Conservation (phyloP, 2,888 invertebrate genomes). For the Cordilura impudica region DNA sequence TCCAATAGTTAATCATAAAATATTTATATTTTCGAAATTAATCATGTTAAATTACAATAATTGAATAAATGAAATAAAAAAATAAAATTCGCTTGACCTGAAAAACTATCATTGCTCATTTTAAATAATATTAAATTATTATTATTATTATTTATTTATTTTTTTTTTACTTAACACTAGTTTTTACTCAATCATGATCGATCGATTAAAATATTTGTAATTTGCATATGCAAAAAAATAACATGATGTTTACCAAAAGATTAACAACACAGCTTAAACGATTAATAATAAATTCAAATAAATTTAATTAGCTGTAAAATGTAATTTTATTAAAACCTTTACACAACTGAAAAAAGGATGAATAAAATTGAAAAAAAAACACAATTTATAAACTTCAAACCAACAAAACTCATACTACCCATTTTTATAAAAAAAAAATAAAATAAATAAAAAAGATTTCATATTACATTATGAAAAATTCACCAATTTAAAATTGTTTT, state of each 20-base stretch:
- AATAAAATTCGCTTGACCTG: no score
- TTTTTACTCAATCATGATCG: constrained; percentile 50
- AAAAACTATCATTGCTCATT: constrained; percentile 7
- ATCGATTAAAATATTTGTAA: constrained; percentile 49
- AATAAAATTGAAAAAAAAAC: not conserved
- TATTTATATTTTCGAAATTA: not conserved
- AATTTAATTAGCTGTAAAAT: constrained; percentile 63
- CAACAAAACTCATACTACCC: constrained; percentile 35
- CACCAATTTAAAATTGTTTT: constrained; percentile 57
- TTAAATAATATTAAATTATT: constrained; percentile 21
- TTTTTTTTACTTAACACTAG: not conserved
- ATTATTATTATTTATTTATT: no score
- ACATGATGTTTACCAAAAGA: constrained; percentile 55
- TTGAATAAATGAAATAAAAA: no score
- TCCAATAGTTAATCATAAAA: no score
- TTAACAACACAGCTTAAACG: constrained; percentile 59
- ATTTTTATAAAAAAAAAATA: constrained; percentile 27
- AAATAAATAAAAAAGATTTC: constrained; percentile 52
- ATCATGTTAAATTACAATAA: not conserved
- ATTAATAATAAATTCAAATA: constrained; percentile 63
- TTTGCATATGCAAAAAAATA: not conserved
- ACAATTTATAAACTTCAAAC: constrained; percentile 37
- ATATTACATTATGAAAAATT: constrained; percentile 58
- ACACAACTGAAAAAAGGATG: constrained; percentile 43
- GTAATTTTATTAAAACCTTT: constrained; percentile 63